Conservation (phyloP, 2,797 vertebrate species). For the Mormyrops boulengeri region DNA sequence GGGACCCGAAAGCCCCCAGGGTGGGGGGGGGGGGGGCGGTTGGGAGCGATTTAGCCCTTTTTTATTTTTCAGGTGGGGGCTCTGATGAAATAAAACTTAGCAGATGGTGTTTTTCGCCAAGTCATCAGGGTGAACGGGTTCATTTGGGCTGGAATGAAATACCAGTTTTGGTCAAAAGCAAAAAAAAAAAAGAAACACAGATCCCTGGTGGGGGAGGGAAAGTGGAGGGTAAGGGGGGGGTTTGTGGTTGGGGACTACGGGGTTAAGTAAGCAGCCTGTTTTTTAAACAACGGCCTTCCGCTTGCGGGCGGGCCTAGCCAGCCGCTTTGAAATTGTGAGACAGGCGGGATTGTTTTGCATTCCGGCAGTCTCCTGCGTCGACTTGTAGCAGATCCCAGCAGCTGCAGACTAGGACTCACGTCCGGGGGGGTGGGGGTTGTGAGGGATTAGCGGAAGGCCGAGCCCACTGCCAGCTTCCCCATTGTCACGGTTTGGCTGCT, state of each 20-base stretch:
- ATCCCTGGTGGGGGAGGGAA: not conserved
- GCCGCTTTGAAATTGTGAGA: conserved; percentile 53
- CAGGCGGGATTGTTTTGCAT: conserved; percentile 60
- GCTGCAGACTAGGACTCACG: conserved; percentile 26
- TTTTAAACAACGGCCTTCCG: conserved; percentile 53
- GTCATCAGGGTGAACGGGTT: conserved; percentile 46
- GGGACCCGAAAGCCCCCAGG: not conserved
- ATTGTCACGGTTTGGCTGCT: conserved; percentile 60
- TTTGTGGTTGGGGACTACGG: conserved; percentile 37
- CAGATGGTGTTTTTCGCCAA: conserved; percentile 43
- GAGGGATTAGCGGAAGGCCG: conserved; percentile 26
- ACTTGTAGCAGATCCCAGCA: conserved; percentile 65
- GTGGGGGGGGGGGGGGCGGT: not conserved
- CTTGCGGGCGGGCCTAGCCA: conserved; percentile 44
- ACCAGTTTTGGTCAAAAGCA: not conserved
- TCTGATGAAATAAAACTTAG: conserved; percentile 27
- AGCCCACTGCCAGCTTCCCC: conserved; percentile 63
- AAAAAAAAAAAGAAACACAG: not conserved
- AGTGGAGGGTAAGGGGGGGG: conserved; percentile 32
- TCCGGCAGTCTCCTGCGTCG: conserved; percentile 60
- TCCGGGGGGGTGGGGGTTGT: not conserved
- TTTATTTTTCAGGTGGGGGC: conserved; percentile 29
- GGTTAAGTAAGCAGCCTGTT: conserved; percentile 55
- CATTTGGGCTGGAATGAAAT: conserved; percentile 31
- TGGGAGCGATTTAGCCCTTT: conserved; percentile 8